phyloP scores from a whole-genome alignment of 2,888 invertebrate species.

The Synanthedon andrenaeformis region DNA sequence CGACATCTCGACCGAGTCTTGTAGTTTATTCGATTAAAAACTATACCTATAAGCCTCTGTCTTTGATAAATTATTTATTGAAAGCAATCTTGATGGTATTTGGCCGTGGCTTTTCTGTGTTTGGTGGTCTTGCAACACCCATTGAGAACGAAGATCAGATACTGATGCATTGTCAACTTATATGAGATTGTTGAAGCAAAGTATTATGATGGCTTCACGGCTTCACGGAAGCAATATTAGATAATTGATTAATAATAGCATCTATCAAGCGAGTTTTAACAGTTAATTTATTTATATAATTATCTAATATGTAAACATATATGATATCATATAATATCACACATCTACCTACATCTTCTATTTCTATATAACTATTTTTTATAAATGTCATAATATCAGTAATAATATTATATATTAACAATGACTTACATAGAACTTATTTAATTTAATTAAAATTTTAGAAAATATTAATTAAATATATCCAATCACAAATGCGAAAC shows the following conservation, averaged over 20 bases:
- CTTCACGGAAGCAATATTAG: too few species aligned
- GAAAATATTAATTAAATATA: too few species aligned
- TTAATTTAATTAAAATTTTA: too few species aligned
- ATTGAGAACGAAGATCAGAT: constrained; percentile 33
- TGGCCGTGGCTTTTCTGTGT: constrained; percentile 52
- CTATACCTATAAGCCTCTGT: constrained; percentile 15
- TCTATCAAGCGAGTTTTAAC: constrained; percentile 2
- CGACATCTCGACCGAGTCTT: constrained; percentile 23
- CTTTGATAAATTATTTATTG: constrained; percentile 37
- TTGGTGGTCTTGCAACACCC: constrained; percentile 41
- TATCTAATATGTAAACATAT: too few species aligned
- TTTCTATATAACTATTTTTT: too few species aligned
- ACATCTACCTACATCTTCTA: too few species aligned
- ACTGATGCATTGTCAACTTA: constrained; percentile 13
- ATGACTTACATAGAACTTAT: too few species aligned
- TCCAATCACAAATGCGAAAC: too few species aligned
- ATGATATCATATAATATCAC: too few species aligned
- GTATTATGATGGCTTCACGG: too few species aligned
- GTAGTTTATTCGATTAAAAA: constrained; percentile 30
- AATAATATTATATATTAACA: too few species aligned
- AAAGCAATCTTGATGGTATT: constrained; percentile 53
- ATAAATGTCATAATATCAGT: too few species aligned
- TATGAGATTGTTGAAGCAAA: constrained; percentile 7
- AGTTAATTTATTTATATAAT: constrained; percentile 1
- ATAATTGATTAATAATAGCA: background rate